Conservation (phyloP, 64 coral and sea anemone species). For the Trachythela sp. region DNA sequence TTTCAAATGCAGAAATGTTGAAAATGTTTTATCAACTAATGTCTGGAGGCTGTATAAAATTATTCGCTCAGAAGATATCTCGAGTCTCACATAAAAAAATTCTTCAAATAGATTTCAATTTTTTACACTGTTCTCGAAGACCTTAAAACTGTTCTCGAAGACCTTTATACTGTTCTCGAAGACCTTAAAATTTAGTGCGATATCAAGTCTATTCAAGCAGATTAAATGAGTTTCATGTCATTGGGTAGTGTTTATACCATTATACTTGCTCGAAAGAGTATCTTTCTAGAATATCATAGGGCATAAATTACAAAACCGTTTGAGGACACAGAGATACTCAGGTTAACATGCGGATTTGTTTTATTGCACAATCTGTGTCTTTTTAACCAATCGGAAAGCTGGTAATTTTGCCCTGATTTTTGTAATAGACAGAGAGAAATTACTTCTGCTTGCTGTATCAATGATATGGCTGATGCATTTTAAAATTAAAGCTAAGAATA, state of each 20-base stretch:
- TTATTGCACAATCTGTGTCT: neutral
- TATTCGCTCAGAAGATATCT: too few relatives aligned
- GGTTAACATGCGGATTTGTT: neutral
- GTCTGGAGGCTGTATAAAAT: too few relatives aligned
- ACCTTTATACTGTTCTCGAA: too few relatives aligned
- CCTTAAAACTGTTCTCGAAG: too few relatives aligned
- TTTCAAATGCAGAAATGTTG: neutral
- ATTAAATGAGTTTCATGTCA: too few relatives aligned
- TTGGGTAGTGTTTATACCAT: neutral
- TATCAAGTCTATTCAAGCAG: too few relatives aligned
- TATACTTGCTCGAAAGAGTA: neutral
- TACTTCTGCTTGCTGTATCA: neutral
- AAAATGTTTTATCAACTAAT: too few relatives aligned
- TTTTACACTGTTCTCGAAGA: too few relatives aligned
- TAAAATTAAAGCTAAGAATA: neutral
- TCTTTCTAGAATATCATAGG: neutral
- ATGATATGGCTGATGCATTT: neutral
- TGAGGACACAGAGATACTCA: neutral
- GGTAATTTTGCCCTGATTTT: slow-evolving; percentile 5
- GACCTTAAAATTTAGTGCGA: too few relatives aligned
- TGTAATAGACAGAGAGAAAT: neutral
- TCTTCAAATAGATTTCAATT: too few relatives aligned
- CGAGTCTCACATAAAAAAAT: too few relatives aligned
- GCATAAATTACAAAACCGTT: slow-evolving; percentile 3
- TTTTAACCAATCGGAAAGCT: slow-evolving; percentile 7